These are phyloP conservation scores for Calephelis perditalis DNA, from an alignment of 2,888 invertebrate species.

Conservation along the genomic window DNA sequence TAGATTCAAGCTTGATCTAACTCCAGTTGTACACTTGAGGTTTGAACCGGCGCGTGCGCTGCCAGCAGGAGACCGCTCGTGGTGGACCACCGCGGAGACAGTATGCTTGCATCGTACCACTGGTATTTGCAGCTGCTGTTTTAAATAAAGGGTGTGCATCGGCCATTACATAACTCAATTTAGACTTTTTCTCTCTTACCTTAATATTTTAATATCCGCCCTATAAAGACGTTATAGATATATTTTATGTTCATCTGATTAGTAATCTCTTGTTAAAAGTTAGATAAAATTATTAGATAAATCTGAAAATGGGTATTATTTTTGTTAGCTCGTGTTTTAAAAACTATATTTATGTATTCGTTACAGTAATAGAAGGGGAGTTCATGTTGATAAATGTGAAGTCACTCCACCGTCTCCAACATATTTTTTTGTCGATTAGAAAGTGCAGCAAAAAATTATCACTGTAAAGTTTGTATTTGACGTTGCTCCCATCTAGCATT, in stretches of 20 bases:
- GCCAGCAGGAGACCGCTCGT: constrained; percentile 3
- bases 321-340: too few relatives aligned
- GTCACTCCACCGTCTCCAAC: too few relatives aligned
- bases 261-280: neutral
- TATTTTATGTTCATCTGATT: constrained; percentile 3
- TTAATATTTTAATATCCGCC: neutral
- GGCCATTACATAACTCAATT: constrained; percentile 5
- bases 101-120: neutral
- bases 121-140: constrained; percentile 9
- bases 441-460: too few relatives aligned
- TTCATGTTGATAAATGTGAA: too few relatives aligned
- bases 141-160: constrained; percentile 7
- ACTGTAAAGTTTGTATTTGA: too few relatives aligned
- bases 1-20: neutral
- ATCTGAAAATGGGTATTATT: neutral
- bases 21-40: neutral
- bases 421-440: too few relatives aligned
- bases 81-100: constrained; percentile 1
- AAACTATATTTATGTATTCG: too few relatives aligned
- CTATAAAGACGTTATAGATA: constrained; percentile 9
- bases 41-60: neutral
- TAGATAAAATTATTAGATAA: too few relatives aligned
- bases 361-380: too few relatives aligned
- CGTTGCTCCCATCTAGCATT: too few relatives aligned
- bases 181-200: neutral